A percentile compares a stretch with the other conserved stretches of the same genome.
phyloP scores from a whole-genome alignment of 2,113 vertebrate species.

The Myocastor coypus region DNA sequence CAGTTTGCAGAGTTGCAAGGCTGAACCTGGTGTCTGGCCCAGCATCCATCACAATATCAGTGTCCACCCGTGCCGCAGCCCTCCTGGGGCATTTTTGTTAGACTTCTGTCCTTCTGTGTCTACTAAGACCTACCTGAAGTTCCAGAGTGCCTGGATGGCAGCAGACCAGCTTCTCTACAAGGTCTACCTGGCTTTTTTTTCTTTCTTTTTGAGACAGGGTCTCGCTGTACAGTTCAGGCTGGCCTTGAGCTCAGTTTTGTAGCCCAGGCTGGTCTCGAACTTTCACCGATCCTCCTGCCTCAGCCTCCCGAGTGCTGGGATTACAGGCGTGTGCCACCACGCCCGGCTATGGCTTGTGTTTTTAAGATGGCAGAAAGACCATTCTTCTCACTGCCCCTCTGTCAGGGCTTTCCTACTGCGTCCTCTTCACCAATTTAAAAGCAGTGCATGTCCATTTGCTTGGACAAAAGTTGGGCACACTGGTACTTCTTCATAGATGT shows the following conservation, averaged over 20 bases:
- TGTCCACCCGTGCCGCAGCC: rapidly evolving
- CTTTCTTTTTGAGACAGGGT: too few species aligned
- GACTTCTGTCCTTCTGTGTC: rapidly evolving
- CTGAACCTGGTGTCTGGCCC: not conserved
- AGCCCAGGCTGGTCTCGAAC: too few species aligned
- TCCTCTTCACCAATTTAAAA: not conserved
- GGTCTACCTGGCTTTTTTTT: too few species aligned
- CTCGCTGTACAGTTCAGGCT: too few species aligned
- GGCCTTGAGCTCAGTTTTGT: too few species aligned
- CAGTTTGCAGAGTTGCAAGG: not conserved
- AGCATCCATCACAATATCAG: rapidly evolving
- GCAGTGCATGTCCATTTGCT: not conserved
- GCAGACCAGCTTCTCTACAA: rapidly evolving
- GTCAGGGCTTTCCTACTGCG: not conserved
- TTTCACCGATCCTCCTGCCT: too few species aligned
- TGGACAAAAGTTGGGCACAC: not conserved
- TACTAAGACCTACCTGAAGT: rapidly evolving
- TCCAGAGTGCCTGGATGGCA: rapidly evolving
- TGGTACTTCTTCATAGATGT: not conserved
- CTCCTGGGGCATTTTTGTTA: rapidly evolving
- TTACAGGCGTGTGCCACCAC: too few species aligned
- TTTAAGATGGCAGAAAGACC: too few species aligned
- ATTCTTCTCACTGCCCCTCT: rapidly evolving
- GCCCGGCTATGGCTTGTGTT: too few species aligned
- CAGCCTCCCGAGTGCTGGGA: too few species aligned